phyloP scores from a whole-genome alignment of 2,797 vertebrate species.

The Silurus lanzhouensis region DNA sequence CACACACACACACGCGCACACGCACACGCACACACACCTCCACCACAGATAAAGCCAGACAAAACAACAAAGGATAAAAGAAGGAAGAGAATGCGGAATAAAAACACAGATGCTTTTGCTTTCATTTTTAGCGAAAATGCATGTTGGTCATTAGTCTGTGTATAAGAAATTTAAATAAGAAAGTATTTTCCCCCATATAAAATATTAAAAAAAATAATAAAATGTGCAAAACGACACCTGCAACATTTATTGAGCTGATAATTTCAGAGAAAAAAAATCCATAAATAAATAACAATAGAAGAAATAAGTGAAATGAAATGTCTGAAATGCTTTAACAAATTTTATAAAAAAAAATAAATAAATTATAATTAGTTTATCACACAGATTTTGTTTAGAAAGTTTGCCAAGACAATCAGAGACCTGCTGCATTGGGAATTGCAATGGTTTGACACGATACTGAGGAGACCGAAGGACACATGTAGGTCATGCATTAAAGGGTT shows the following conservation, averaged over 20 bases:
- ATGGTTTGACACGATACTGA: background rate
- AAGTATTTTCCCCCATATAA: too few species aligned
- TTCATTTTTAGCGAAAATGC: background rate
- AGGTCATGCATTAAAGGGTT: background rate
- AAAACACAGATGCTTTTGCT: slow-evolving; percentile 52
- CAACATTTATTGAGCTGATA: background rate
- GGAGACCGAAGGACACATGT: too few species aligned
- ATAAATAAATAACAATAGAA: background rate
- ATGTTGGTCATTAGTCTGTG: background rate
- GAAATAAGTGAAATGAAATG: background rate
- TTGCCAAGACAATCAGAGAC: background rate
- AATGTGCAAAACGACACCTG: background rate
- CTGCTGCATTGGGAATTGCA: too few species aligned
- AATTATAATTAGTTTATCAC: too few species aligned
- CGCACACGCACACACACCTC: background rate
- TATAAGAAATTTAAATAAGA: background rate
- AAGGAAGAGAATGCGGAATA: slow-evolving; percentile 69
- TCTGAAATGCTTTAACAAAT: background rate
- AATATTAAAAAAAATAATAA: too few species aligned
- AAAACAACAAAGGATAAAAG: slow-evolving; percentile 60
- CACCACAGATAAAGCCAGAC: slow-evolving; percentile 41
- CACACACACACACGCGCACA: background rate
- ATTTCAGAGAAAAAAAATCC: background rate
- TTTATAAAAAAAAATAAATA: too few species aligned
- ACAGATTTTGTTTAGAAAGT: too few species aligned